Base-by-base conservation (phyloP, 2,113 vertebrate species). In the Hippocampus abdominalis region DNA sequence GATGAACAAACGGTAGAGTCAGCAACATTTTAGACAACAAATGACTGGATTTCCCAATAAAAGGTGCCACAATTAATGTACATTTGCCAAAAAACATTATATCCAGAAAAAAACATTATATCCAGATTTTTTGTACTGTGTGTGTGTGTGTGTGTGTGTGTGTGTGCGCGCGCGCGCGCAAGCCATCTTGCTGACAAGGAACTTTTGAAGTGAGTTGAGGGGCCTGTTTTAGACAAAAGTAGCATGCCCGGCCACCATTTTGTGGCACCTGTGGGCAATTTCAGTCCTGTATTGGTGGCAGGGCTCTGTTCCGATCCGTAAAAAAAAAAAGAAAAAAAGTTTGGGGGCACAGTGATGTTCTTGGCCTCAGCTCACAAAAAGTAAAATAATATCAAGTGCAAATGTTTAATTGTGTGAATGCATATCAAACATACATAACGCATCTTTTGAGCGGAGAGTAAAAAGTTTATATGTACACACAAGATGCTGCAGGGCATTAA, bases 381-480 rank as follows among this genome's bases (percentile, higher is more conserved):
- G 21, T 27, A 32, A 32, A 25, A 63, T 72, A 61, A 80, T 75
- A 64, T 78, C 81, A 84, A 87, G 76, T 60, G 57, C 32, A 86
- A 81, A 84, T 78, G 74, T 89, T 90, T 90, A 89, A 83, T 89
- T 36, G 66, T 81, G 82, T 83, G 76, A 82, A 86, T 79, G 79
- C 82, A 88, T 86, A 86, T 84, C 84, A 90, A 84, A 88, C 86
- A 87, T 87, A 83, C 79, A 84, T 70, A 86, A 86, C 82, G 74
- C 87, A 84, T 78, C 76, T 54, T 77, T 80, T 78, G 63, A 80
- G 81, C 69, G 51, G 72, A 81, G 81, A 84, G 84, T 89, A 86
- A 85, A 90, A 89, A 87, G 27, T 78, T 3, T 66, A 68, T 80
- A 77, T 77, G 73, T 73, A 85, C 75, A 88, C 51, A 77, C 56